Percentiles rank a stretch among this genome's conserved stretches.
phyloP scores from a whole-genome alignment of 2,888 invertebrate species.

The Folsomia candida region DNA sequence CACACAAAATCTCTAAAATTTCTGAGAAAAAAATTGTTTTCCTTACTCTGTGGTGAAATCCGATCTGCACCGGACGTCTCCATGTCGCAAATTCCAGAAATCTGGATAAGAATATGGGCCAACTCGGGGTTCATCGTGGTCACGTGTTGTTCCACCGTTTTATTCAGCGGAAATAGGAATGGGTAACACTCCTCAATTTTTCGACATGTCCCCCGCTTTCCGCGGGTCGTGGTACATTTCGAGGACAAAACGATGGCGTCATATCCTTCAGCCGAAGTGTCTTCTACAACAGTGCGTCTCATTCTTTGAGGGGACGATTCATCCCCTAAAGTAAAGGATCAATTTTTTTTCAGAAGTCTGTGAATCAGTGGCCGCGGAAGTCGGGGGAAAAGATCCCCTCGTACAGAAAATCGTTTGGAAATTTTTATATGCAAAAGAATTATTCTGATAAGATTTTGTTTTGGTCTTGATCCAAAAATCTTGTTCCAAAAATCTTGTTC shows the following conservation, averaged over 20 bases:
- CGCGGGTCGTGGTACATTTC: slow-evolving; percentile 28
- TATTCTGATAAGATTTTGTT: too few relatives aligned
- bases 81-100: slow-evolving; percentile 35
- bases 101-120: slow-evolving; percentile 29
- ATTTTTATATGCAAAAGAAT: too few relatives aligned
- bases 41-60: slow-evolving; percentile 1
- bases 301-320: background rate
- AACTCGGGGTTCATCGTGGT: slow-evolving; percentile 31
- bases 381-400: slow-evolving; percentile 7
- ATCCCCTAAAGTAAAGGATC: too few relatives aligned
- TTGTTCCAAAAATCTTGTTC: too few relatives aligned
- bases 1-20: too few relatives aligned
- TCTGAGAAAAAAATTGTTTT: too few relatives aligned
- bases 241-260: slow-evolving; percentile 20
- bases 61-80: too few relatives aligned
- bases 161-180: slow-evolving; percentile 33
- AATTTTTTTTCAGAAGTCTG: too few relatives aligned
- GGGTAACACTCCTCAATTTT: slow-evolving; percentile 46
- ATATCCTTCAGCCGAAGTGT: background rate
- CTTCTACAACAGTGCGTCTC: too few relatives aligned
- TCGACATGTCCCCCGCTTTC: slow-evolving; percentile 39
- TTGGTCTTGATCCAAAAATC: too few relatives aligned
- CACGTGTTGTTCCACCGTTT: background rate
- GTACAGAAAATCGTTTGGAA: too few relatives aligned
- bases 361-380: too few relatives aligned